Conservation (phyloP, 2,113 vertebrate species). For the Apus apus region DNA sequence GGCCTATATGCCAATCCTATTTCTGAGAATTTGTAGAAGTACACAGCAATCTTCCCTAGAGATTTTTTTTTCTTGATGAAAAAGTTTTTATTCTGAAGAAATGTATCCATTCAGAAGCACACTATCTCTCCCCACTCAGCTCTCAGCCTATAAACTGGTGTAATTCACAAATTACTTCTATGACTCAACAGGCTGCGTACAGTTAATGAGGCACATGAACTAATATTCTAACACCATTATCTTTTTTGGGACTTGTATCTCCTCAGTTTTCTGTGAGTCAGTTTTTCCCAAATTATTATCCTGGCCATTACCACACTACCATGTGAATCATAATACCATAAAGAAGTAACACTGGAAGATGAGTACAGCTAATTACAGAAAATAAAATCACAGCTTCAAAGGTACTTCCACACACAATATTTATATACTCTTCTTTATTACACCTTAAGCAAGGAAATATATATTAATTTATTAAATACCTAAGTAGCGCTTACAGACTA, state of each 20-base stretch:
- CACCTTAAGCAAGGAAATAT: background rate
- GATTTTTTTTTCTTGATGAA: background rate
- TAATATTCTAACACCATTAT: background rate
- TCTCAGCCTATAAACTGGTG: background rate
- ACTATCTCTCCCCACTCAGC: background rate
- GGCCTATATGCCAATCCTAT: background rate
- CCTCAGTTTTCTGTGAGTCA: background rate
- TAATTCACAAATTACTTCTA: background rate
- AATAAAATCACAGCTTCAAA: conserved; percentile 30
- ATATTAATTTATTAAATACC: background rate
- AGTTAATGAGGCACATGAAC: background rate
- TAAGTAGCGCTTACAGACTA: background rate
- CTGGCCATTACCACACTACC: background rate
- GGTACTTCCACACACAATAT: background rate
- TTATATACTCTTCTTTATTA: background rate
- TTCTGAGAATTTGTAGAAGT: background rate
- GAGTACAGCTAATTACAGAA: background rate
- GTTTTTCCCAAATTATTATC: background rate
- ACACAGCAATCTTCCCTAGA: background rate
- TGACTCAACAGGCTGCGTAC: background rate
- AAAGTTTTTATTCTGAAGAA: background rate
- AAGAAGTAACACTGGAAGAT: background rate
- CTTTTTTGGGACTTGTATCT: background rate
- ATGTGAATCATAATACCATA: background rate
- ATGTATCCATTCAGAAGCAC: background rate